Base-by-base conservation (phyloP, 1,140 invertebrate genomes). In the Eumeta japonica region DNA sequence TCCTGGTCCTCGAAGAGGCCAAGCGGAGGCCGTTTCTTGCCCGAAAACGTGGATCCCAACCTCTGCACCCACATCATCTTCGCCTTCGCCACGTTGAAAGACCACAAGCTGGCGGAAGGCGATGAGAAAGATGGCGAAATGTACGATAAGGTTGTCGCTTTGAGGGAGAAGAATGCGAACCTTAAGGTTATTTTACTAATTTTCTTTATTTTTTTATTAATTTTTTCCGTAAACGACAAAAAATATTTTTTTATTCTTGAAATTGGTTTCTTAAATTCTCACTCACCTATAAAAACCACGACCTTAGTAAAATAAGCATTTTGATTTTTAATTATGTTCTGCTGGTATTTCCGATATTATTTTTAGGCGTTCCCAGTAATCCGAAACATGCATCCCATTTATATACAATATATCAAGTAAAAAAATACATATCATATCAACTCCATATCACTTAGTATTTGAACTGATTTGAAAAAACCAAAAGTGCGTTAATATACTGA, bases 1-100 rank as follows among this genome's bases (percentile, higher is more conserved):
- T 95, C 89, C 48, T 97, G 94, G 94, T 92, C 93, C 0, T 83
- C 89, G 41, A 95, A 94, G 60, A 79, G 93, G 30, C 87, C 91
- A 0, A 89, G 88, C 28, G 79, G 82, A 14, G 92, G 91, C 4
- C 87, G 87, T 63, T 97, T 95, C 67, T 81, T 81, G 29, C 90
- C 93, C 0, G 88, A 92, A 44, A 86, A 95, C 58, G 84, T 97
- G 9, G 89, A 96, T 59, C 76, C 92, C 0, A 81, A 66, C 13
- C 83, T 96, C 0, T 98, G 94, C 62, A 96, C 92, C 0, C 93
- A 97, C 66, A 76, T 97, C 11, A 87, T 97, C 15, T 97, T 92
- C 58, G 91, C 93, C 2, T 97, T 97, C 62, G 92, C 92, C 1
- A 90, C 90, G 0, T 75, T 93, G 3, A 89, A 90, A 59, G 89